These are phyloP conservation scores for Acrobasis consociella DNA, from an alignment of 2,888 invertebrate genomes.

Conservation along the genomic window DNA sequence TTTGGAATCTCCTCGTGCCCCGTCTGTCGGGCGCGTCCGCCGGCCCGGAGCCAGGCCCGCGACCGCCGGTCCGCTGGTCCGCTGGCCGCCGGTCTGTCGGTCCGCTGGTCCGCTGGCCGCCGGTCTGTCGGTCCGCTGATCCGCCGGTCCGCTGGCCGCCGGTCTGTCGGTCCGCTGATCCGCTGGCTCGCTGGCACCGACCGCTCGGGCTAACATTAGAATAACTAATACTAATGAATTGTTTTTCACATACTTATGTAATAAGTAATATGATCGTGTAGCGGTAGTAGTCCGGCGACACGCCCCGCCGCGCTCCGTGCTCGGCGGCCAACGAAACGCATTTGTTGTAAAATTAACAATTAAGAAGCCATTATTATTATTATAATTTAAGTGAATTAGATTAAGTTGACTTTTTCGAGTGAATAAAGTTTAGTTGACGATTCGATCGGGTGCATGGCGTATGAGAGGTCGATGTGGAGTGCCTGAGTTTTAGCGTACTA, in stretches of 20 bases:
- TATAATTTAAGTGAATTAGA: constrained; percentile 79
- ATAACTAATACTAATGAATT: constrained; percentile 66
- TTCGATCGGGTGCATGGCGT: constrained; percentile 78
- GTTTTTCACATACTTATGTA: constrained; percentile 78
- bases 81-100: neutral
- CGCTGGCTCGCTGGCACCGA: neutral
- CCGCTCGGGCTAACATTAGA: constrained; percentile 51
- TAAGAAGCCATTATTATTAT: constrained; percentile 81
- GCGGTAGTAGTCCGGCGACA: constrained; percentile 64
- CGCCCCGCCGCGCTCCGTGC: constrained; percentile 66
- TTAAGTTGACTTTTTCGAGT: constrained; percentile 82
- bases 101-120: too few relatives aligned
- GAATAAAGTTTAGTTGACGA: constrained; percentile 77
- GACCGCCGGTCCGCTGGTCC: constrained; percentile 35
- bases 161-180: too few relatives aligned
- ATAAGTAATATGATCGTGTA: constrained; percentile 76
- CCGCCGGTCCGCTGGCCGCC: too few relatives aligned
- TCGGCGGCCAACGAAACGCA: constrained; percentile 79
- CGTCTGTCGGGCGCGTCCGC: constrained; percentile 33
- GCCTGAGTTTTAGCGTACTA: constrained; percentile 79
- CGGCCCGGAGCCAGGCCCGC: constrained; percentile 39
- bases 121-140: too few relatives aligned
- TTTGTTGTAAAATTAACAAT: constrained; percentile 80
- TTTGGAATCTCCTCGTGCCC: constrained; percentile 42
- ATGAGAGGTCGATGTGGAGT: constrained; percentile 79